phyloP scores from a whole-genome alignment of 2,797 vertebrate genomes.

The Kryptopterus vitreolus region DNA sequence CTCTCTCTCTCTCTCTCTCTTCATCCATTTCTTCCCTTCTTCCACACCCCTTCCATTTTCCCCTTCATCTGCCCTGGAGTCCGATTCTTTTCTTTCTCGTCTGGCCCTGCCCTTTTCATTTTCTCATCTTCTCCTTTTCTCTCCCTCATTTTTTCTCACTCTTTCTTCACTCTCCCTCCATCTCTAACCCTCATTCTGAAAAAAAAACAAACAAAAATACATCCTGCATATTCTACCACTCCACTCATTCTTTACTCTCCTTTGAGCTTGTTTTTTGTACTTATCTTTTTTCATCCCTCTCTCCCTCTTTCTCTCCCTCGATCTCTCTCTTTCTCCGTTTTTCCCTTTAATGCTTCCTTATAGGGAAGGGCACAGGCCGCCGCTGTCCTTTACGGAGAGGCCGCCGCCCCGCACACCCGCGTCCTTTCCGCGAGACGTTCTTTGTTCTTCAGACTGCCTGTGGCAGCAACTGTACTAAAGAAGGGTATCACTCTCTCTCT shows the following conservation, averaged over 20 bases:
- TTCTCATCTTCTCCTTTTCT: slow-evolving; percentile 1
- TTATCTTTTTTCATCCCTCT: not conserved
- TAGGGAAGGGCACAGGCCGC: too few species aligned
- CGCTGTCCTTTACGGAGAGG: too few species aligned
- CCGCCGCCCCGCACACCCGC: too few species aligned
- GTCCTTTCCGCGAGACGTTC: slow-evolving; percentile 98
- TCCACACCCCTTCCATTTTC: not conserved
- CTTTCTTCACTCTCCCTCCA: too few species aligned
- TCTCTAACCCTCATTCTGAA: not conserved
- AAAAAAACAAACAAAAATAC: not conserved
- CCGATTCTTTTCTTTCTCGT: not conserved
- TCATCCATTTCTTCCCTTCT: not conserved
- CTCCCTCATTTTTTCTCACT: not conserved
- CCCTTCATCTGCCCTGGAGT: not conserved
- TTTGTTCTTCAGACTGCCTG: slow-evolving; percentile 97
- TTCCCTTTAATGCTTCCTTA: slow-evolving; percentile 78
- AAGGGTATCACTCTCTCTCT: slow-evolving; percentile 87
- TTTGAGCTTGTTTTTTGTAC: not conserved
- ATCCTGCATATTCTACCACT: not conserved
- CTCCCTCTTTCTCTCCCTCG: slow-evolving; percentile 61
- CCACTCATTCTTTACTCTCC: not conserved
- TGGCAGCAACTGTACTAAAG: slow-evolving; percentile 98
- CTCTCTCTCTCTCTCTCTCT: not conserved
- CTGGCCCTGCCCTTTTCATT: not conserved
- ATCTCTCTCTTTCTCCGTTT: slow-evolving; percentile 64